phyloP scores from a whole-genome alignment of 1,140 invertebrate genomes.

The Muscidifurax raptorellus region DNA sequence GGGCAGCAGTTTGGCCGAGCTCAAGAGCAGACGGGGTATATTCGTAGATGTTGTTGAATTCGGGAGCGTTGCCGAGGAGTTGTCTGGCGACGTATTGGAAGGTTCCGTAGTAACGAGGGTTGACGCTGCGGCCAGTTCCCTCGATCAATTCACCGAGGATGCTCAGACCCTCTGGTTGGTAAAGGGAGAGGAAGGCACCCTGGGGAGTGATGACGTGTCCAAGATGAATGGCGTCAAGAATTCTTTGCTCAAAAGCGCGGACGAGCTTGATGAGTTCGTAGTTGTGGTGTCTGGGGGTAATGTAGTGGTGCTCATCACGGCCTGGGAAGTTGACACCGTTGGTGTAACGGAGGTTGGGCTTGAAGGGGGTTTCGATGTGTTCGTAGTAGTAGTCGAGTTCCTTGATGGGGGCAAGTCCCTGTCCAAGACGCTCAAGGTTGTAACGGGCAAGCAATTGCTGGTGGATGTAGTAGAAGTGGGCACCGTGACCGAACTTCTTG shows the following conservation, averaged over 20 bases:
- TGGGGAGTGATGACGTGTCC: conserved; percentile 78
- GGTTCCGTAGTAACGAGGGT: conserved; percentile 76
- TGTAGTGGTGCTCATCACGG: conserved; percentile 77
- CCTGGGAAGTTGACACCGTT: conserved; percentile 81
- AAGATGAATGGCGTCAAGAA: conserved; percentile 80
- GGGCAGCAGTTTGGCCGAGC: conserved; percentile 70
- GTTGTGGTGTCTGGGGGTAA: conserved; percentile 74
- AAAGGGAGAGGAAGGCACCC: conserved; percentile 67
- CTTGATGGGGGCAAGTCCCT: conserved; percentile 68
- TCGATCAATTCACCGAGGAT: conserved; percentile 75
- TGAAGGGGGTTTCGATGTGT: conserved; percentile 77
- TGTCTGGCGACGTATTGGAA: conserved; percentile 77
- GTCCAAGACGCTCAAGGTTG: conserved; percentile 74
- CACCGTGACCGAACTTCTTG: conserved; percentile 64
- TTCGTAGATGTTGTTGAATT: conserved; percentile 66
- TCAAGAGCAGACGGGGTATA: conserved; percentile 74
- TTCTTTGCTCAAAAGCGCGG: conserved; percentile 77
- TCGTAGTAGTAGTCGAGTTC: conserved; percentile 69
- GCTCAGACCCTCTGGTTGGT: conserved; percentile 72
- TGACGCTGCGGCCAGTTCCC: conserved; percentile 70
- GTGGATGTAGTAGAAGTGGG: conserved; percentile 74
- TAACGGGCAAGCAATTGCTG: conserved; percentile 76
- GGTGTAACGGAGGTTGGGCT: conserved; percentile 78
- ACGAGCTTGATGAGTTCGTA: conserved; percentile 72
- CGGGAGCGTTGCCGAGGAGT: conserved; percentile 74